A percentile compares a stretch with the other conserved stretches of the same genome.
Conservation (phyloP, 2,113 vertebrate species). For the Zosterops lateralis region DNA sequence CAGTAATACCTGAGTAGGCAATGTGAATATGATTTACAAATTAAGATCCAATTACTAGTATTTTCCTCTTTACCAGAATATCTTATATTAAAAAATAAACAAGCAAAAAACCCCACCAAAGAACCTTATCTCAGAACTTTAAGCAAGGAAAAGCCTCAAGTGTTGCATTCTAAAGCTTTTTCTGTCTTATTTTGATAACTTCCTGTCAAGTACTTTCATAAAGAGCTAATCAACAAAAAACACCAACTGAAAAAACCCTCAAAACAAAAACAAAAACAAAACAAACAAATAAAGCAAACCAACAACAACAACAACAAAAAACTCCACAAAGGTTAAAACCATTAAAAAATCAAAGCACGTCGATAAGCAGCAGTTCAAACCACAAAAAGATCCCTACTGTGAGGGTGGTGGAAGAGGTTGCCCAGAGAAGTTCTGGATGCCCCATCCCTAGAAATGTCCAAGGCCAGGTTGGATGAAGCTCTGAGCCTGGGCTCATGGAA, state of each 20-base stretch:
- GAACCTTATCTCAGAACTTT: background rate
- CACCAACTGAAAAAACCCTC: background rate
- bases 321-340: background rate
- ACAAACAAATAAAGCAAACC: background rate
- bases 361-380: background rate
- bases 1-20: background rate
- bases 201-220: background rate
- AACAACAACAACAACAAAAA: background rate
- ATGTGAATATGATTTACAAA: background rate
- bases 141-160: background rate
- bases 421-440: background rate
- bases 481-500: background rate
- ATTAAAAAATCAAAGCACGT: background rate
- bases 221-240: background rate
- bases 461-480: background rate
- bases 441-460: background rate
- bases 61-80: background rate
- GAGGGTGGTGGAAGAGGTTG: background rate
- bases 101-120: background rate
- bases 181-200: background rate
- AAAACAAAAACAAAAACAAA: background rate
- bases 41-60: background rate
- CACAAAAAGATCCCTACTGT: background rate
- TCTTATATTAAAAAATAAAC: background rate
- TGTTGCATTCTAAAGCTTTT: background rate